phyloP scores from a whole-genome alignment of 2,888 invertebrate genomes.

The Seira ritae region DNA sequence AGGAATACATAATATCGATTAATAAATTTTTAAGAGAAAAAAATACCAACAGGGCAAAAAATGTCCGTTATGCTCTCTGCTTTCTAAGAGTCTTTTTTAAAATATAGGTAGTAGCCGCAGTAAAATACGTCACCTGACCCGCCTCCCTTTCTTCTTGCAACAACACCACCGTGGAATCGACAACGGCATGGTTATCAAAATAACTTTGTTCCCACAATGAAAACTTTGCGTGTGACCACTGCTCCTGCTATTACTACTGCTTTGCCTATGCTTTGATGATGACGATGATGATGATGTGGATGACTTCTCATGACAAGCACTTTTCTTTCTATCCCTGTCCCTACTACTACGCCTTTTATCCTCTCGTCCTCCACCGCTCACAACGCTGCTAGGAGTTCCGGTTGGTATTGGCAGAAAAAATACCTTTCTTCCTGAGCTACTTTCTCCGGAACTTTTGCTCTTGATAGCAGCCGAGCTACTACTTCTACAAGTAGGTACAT shows the following conservation, averaged over 20 bases:
- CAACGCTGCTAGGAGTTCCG: conserved; percentile 7
- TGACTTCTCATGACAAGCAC: conserved; percentile 32
- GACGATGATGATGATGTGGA: conserved; percentile 33
- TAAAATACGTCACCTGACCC: neutral
- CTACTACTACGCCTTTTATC: neutral
- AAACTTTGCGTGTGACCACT: conserved; percentile 35
- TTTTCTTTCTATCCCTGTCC: conserved; percentile 12
- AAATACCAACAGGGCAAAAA: too few species aligned
- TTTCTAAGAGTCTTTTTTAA: too few species aligned
- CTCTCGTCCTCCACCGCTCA: conserved; percentile 8
- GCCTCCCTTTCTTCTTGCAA: conserved; percentile 61
- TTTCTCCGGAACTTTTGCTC: neutral
- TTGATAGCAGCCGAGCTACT: neutral
- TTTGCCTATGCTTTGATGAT: neutral
- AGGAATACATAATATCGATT: neutral
- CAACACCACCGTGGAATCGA: conserved; percentile 66
- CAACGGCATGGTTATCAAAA: conserved; percentile 67
- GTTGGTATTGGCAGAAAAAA: conserved; percentile 37
- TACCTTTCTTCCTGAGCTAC: conserved; percentile 29
- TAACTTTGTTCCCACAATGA: conserved; percentile 60
- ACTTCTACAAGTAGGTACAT: neutral
- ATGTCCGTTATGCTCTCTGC: too few species aligned
- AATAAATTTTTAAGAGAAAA: too few species aligned
- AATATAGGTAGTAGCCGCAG: too few species aligned
- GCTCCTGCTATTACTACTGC: neutral